Evolutionary conservation across 2,113 vertebrate genomes (phyloP).

Genomic region (Hippocampus guttulatus): DNA sequence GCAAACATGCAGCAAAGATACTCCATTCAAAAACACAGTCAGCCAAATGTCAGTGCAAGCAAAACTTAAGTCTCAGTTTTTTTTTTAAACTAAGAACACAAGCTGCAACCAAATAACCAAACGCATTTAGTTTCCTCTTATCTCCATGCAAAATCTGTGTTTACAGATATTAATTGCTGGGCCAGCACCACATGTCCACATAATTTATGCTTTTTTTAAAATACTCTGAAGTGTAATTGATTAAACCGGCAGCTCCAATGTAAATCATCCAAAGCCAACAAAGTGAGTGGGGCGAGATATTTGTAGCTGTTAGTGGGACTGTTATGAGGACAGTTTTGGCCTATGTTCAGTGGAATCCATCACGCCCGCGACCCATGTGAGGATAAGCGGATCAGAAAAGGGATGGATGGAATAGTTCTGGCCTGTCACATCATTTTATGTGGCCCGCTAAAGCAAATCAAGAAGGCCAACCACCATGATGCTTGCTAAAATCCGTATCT

Average conservation of each 20-base stretch:
- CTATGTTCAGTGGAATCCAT: constrained; percentile 13
- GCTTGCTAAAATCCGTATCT: too few relatives aligned
- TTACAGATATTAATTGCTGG: constrained; percentile 70
- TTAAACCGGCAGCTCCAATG: constrained; percentile 60
- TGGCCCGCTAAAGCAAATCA: too few relatives aligned
- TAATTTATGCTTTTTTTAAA: constrained; percentile 52
- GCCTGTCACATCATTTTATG: too few relatives aligned
- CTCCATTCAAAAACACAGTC: constrained; percentile 47
- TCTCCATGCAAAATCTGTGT: constrained; percentile 66
- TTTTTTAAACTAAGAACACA: constrained; percentile 62
- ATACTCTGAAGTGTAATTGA: constrained; percentile 65
- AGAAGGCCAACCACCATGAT: too few relatives aligned
- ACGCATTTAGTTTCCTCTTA: constrained; percentile 42
- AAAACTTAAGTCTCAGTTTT: constrained; percentile 43
- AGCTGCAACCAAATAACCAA: constrained; percentile 53
- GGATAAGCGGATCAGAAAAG: too few relatives aligned
- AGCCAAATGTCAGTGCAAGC: constrained; percentile 57
- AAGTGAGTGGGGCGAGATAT: constrained; percentile 13
- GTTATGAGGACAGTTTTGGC: not conserved
- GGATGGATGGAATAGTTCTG: too few relatives aligned
- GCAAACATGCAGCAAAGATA: constrained; percentile 41
- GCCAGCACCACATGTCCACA: constrained; percentile 65
- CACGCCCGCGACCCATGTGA: too few relatives aligned
- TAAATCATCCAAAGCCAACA: constrained; percentile 43
- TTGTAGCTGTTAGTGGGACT: not conserved